Evolutionary conservation across 2,888 invertebrate genomes (phyloP).

Genomic region (Salticus scenicus): DNA sequence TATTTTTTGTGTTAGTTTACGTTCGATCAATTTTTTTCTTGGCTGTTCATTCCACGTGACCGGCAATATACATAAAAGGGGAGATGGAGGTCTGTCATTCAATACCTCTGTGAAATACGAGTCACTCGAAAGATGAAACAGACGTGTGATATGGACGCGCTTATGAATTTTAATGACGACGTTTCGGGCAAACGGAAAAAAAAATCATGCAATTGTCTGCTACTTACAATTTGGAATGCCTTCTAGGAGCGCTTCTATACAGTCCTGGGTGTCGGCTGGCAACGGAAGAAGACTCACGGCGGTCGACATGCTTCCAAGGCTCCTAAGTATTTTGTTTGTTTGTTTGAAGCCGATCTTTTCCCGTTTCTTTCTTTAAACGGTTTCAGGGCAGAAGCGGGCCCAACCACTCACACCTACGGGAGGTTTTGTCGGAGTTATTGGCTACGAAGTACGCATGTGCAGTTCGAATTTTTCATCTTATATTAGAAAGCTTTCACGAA

Average conservation of each 20-base stretch:
- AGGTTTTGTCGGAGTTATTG: conserved; percentile 27
- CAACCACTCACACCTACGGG: conserved; percentile 19
- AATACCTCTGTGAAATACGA: background rate
- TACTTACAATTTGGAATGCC: conserved; percentile 10
- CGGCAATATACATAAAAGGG: background rate
- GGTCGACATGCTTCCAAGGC: conserved; percentile 29
- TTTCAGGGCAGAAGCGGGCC: conserved; percentile 11
- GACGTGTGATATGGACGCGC: background rate
- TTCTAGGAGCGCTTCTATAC: conserved; percentile 6
- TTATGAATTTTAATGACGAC: background rate
- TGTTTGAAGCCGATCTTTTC: conserved; percentile 17
- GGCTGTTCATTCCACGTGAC: background rate
- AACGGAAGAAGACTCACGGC: conserved; percentile 15
- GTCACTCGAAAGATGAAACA: background rate
- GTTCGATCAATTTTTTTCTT: too few relatives aligned
- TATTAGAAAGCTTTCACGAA: background rate
- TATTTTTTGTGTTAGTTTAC: background rate
- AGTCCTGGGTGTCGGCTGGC: conserved; percentile 10
- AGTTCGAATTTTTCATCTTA: background rate
- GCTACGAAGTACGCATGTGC: conserved; percentile 26
- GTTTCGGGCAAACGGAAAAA: background rate
- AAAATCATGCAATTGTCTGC: conserved; percentile 2
- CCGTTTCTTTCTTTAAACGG: conserved; percentile 25
- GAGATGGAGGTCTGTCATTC: background rate
- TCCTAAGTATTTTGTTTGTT: conserved; percentile 22